These are phyloP conservation scores for Apistogramma diplotaenia DNA, from an alignment of 2,113 vertebrate species.

Conservation along the genomic window DNA sequence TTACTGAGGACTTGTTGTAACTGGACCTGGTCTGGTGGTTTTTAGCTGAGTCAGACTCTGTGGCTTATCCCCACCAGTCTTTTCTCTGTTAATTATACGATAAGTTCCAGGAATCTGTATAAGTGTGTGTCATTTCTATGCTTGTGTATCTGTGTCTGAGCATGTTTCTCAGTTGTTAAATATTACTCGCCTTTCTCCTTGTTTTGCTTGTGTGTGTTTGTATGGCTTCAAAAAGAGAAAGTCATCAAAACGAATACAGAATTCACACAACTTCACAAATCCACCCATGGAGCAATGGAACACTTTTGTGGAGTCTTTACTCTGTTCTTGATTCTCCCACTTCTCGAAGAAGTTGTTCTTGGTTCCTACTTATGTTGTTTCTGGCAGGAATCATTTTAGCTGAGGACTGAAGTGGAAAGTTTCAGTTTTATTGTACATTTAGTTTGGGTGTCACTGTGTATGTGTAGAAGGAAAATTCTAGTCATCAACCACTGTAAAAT, in stretches of 20 bases:
- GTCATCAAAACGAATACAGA: not conserved
- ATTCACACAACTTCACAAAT: not conserved
- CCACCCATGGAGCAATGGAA: not conserved
- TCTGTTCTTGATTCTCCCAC: not conserved
- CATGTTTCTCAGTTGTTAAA: not conserved
- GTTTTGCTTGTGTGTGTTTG: not conserved
- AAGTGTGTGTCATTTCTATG: not conserved
- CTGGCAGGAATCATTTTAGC: constrained; percentile 22
- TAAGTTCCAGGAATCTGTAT: constrained; percentile 7
- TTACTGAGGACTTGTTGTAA: constrained; percentile 24
- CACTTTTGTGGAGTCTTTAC: not conserved
- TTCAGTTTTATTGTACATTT: not conserved
- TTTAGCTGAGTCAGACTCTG: constrained; percentile 43
- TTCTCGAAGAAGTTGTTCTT: not conserved
- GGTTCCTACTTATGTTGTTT: constrained; percentile 39
- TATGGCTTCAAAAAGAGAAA: not conserved
- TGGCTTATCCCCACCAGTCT: not conserved
- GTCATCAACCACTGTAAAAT: not conserved
- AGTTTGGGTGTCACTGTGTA: constrained; percentile 13
- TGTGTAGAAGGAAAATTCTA: constrained; percentile 6
- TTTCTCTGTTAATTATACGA: constrained; percentile 32
- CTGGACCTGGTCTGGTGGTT: constrained; percentile 24
- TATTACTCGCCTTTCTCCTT: not conserved
- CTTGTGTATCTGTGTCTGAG: constrained; percentile 20
- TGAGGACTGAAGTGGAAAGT: constrained; percentile 43